Conservation (phyloP, 2,113 vertebrate species). For the Planiliza haematocheilus region DNA sequence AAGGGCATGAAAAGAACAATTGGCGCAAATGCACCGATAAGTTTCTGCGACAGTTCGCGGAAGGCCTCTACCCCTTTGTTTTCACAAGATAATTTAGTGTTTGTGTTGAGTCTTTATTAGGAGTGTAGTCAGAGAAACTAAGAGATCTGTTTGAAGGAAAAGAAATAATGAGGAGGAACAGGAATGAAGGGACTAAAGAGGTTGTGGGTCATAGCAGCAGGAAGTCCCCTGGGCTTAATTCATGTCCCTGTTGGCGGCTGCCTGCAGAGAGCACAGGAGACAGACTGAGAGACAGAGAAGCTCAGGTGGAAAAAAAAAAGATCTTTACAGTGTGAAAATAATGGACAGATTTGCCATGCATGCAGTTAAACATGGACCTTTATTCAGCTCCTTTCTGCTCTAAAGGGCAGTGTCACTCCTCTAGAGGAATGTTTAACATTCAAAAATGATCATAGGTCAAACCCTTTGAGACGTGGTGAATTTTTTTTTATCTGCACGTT, state of each 20-base stretch:
- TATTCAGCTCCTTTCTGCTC: no score
- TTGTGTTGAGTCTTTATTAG: neutral
- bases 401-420: no score
- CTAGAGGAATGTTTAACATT: no score
- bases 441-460: no score
- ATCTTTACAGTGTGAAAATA: neutral
- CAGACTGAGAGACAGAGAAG: neutral
- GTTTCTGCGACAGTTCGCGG: neutral
- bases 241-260: neutral
- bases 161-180: neutral
- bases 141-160: neutral
- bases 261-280: conserved; percentile 14
- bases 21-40: conserved; percentile 19
- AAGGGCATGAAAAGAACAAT: conserved; percentile 21
- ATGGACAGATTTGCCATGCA: neutral
- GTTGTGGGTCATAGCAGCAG: neutral
- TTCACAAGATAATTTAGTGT: neutral
- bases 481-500: no score
- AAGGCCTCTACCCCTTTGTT: neutral
- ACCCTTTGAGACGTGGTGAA: no score
- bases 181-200: neutral
- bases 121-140: neutral
- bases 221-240: neutral
- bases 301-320: neutral
- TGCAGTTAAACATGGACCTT: no score